These are phyloP conservation scores for Burhinus bistriatus DNA, from an alignment of 2,113 vertebrate species.

Conservation along the genomic window DNA sequence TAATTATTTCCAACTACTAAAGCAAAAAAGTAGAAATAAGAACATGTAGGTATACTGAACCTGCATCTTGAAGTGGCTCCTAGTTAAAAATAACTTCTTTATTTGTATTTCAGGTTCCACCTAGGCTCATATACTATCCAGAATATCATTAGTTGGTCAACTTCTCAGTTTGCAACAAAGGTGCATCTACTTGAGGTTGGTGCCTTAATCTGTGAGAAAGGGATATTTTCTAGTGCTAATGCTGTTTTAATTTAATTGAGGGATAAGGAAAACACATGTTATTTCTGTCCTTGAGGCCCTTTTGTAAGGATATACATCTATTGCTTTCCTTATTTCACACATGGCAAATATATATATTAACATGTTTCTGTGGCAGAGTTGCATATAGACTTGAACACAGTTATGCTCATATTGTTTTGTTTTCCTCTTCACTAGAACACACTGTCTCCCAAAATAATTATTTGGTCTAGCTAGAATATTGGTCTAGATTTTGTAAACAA, in stretches of 20 bases:
- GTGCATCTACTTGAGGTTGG: slow-evolving; percentile 84
- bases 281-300: background rate
- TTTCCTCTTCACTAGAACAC: background rate
- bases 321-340: background rate
- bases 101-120: slow-evolving; percentile 80
- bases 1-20: background rate
- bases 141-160: slow-evolving; percentile 81
- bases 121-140: slow-evolving; percentile 87
- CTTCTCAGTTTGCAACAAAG: slow-evolving; percentile 88
- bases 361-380: background rate
- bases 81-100: background rate
- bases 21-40: background rate
- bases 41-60: background rate
- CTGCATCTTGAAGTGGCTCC: background rate
- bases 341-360: background rate
- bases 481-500: background rate
- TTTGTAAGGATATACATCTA: background rate
- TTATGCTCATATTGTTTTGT: background rate
- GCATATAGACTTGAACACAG: accelerated
- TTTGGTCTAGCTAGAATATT: background rate
- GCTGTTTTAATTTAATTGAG: background rate
- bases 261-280: background rate
- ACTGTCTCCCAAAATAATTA: background rate
- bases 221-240: background rate
- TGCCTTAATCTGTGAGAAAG: background rate